A percentile compares a stretch with the other conserved stretches of the same genome.
These are phyloP conservation scores for Trichonephila inaurata DNA, from an alignment of 1,140 invertebrate species.

Conservation along the genomic window DNA sequence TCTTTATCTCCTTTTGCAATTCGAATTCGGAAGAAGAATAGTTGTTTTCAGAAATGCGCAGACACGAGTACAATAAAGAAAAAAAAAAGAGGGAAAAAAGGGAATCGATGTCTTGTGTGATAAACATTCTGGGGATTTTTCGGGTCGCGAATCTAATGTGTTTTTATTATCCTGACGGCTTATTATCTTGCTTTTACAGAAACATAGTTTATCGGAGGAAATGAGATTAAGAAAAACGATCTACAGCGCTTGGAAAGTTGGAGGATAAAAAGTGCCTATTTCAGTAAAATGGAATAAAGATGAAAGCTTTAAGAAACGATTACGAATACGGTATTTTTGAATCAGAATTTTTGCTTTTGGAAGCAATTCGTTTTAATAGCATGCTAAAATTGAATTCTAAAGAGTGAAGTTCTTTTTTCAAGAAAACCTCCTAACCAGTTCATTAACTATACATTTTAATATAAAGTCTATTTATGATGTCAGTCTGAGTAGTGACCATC, in stretches of 20 bases:
- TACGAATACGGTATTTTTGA: no score
- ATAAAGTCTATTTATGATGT: no score
- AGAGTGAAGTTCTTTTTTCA: no score
- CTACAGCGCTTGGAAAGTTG: not conserved
- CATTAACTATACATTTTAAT: no score
- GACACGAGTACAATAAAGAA: not conserved
- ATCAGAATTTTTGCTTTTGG: no score
- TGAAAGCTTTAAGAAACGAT: not conserved
- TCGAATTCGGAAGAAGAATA: conserved; percentile 23
- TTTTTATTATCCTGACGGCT: conserved; percentile 38
- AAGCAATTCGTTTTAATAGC: no score
- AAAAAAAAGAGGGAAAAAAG: not conserved
- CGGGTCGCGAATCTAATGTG: conserved; percentile 33
- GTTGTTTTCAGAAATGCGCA: not conserved
- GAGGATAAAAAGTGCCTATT: not conserved
- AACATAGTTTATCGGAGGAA: not conserved
- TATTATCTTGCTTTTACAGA: conserved; percentile 9
- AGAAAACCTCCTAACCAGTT: no score
- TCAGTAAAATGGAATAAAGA: not conserved
- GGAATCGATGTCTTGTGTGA: conserved; percentile 17
- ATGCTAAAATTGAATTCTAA: no score
- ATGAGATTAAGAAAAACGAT: not conserved
- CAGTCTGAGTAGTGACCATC: no score
- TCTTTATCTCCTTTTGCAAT: not conserved
- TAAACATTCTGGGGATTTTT: conserved; percentile 16